These are phyloP conservation scores for Bombus turneri DNA, from an alignment of 1,140 invertebrate genomes.

Conservation along the genomic window DNA sequence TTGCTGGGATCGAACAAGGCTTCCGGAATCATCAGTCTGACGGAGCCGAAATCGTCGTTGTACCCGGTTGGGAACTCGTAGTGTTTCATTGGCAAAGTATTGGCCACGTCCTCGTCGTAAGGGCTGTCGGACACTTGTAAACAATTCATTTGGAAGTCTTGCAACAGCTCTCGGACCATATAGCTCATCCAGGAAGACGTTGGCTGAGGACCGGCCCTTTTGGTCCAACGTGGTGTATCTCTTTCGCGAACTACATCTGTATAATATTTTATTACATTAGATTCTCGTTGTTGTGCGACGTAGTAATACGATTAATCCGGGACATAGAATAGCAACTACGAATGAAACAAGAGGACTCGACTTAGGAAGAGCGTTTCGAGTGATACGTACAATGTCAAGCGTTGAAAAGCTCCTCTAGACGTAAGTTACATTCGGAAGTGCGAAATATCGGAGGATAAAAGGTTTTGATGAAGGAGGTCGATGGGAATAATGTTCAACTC, in stretches of 20 bases:
- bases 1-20: conserved; percentile 92
- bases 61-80: conserved; percentile 98
- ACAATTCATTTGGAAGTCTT: conserved; percentile 92
- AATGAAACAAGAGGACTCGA: not conserved
- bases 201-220: conserved; percentile 91
- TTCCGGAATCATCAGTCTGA: conserved; percentile 95
- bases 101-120: conserved; percentile 91
- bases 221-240: conserved; percentile 91
- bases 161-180: conserved; percentile 91
- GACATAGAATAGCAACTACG: not conserved
- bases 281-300: not conserved
- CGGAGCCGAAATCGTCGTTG: conserved; percentile 94
- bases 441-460: not conserved
- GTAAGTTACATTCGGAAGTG: not conserved
- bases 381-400: not conserved
- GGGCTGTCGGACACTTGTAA: conserved; percentile 93
- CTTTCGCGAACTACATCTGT: conserved; percentile 91
- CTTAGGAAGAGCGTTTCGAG: not conserved
- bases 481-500: not conserved
- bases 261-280: not conserved
- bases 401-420: no score
- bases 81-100: conserved; percentile 91
- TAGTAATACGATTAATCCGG: not conserved
- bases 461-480: not conserved
- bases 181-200: conserved; percentile 94